Evolutionary conservation across 2,113 vertebrate species (phyloP).

Genomic region (Pteropus alecto): DNA sequence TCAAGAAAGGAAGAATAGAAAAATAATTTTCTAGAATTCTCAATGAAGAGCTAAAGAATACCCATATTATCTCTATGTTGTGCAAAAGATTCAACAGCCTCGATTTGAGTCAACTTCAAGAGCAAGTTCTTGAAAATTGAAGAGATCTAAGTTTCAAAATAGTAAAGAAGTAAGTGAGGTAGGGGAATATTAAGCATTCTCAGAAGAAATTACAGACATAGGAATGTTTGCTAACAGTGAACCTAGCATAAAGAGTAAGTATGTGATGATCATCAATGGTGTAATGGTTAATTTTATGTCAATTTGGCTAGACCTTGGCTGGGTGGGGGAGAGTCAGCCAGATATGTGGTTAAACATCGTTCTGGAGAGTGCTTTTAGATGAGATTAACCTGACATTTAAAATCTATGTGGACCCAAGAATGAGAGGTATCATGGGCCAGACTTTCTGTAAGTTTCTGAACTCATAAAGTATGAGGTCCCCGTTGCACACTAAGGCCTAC

Average conservation of each 20-base stretch:
- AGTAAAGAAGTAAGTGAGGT: not conserved
- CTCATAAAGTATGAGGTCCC: not conserved
- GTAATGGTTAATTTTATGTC: not conserved
- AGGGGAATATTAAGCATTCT: not conserved
- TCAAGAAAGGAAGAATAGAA: not conserved
- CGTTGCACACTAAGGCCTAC: not conserved
- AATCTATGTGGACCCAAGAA: not conserved
- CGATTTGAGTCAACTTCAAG: not conserved
- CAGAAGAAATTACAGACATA: not conserved
- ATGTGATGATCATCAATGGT: not conserved
- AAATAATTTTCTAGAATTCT: not conserved
- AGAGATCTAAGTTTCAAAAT: not conserved
- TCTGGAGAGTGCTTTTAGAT: not conserved
- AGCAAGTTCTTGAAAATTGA: not conserved
- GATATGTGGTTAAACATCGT: not conserved
- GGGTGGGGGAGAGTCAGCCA: fast-evolving
- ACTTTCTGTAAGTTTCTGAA: not conserved
- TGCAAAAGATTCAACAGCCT: not conserved
- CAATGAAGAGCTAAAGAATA: not conserved
- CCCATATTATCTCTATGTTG: not conserved
- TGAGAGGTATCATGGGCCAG: not conserved
- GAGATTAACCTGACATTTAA: not conserved
- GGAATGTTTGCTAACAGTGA: not conserved
- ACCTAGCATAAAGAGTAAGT: not conserved
- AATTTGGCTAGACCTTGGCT: not conserved